Evolutionary conservation across 2,113 vertebrate genomes (phyloP), one percentile per base, ranked within the genome.

Genomic region (Peromyscus leucopus): DNA sequence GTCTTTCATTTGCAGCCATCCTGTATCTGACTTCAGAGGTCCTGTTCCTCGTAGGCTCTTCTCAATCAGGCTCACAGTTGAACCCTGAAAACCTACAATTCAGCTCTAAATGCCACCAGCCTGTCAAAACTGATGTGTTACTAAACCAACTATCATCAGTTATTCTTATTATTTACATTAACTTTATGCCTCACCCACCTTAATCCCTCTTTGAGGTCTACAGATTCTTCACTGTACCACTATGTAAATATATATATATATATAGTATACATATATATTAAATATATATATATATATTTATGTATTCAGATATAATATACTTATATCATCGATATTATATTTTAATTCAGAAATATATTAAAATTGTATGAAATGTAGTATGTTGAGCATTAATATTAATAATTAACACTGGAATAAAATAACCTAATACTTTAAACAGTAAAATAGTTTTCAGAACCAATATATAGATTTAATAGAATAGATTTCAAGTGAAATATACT

Each of bases 121-220:
- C 46, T 85, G 8, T 85, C 24, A 63, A 85, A 31, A 65, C 39
- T 65, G 26, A 9, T 3, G 31, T 42, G 15, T 42, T 63, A 28
- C 2, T 26, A 3, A 6, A 1, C 4, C 15, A 10, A 42, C 15
- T 16, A 10, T 13, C 15, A 46, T 46, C 15, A 48, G 26, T 19
- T 12, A 48, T 13, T 21, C 9, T 85, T 85, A 11, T 6, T 9
- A 21, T 33, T 26, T 21, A 17, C 65, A 46, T 65, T 28, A 85
- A 16, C 39, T 31, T 13, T 11, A 15, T 46, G 39, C 39, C 83
- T 65, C 83, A 33, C 15, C 26, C 8, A 85, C 0, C 1, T 31
- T 63, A 46, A 46, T 16, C 7, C 2, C 59, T 46, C 10, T 65
- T 65, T 46, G 16, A 85, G 33, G 26, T 16, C 15, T 46, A 8